These are phyloP conservation scores for Podabrus alpinus DNA, from an alignment of 2,888 invertebrate species.

Conservation along the genomic window DNA sequence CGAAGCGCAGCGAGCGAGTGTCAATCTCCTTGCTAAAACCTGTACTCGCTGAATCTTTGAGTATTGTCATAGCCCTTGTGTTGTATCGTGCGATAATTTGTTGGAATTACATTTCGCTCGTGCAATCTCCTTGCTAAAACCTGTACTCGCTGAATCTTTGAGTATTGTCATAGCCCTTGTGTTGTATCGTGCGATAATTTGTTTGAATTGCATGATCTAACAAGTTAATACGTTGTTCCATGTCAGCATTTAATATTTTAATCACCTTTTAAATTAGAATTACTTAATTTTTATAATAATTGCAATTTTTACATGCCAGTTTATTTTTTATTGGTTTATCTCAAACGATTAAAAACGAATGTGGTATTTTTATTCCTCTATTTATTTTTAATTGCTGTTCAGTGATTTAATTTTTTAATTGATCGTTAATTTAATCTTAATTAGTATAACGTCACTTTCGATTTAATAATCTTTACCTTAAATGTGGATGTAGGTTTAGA, in stretches of 20 bases:
- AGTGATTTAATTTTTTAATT: neutral
- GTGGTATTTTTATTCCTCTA: neutral
- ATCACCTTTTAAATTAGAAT: neutral
- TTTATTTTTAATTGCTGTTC: neutral
- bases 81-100: no score
- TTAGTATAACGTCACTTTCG: neutral
- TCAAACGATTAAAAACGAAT: neutral
- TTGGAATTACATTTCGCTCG: no score
- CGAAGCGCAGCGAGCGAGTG: no score
- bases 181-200: no score
- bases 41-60: no score
- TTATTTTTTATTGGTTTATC: neutral
- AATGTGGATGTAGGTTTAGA: constrained; percentile 2
- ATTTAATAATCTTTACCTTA: constrained; percentile 2
- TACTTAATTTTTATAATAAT: neutral
- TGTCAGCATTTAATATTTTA: neutral
- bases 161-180: no score
- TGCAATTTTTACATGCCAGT: neutral
- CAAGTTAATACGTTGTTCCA: neutral
- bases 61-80: no score
- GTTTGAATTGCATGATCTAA: neutral
- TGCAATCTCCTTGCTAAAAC: no score
- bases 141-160: no score
- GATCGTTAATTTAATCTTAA: neutral
- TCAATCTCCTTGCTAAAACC: no score